Conservation (phyloP, 2,113 vertebrate species). For the Myotis brandtii region DNA sequence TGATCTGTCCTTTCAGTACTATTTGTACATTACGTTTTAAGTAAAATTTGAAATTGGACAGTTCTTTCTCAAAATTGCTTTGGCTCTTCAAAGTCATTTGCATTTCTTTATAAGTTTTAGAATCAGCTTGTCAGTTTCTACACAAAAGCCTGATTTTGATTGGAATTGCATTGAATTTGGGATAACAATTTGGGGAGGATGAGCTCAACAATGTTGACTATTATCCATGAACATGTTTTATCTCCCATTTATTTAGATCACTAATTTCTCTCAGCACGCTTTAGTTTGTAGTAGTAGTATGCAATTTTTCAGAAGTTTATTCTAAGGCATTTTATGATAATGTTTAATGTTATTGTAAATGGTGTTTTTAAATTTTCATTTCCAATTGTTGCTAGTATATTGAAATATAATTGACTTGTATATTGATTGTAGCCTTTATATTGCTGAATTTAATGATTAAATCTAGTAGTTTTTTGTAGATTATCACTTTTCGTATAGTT, state of each 20-base stretch:
- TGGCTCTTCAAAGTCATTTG: background rate
- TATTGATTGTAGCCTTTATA: background rate
- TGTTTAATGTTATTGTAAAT: background rate
- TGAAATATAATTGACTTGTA: background rate
- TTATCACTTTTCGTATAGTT: background rate
- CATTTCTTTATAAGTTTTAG: background rate
- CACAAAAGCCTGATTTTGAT: background rate
- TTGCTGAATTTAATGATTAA: background rate
- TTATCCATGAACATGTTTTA: constrained; percentile 14
- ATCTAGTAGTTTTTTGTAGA: background rate
- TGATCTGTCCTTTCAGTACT: background rate
- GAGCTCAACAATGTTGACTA: background rate
- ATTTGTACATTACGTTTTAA: background rate
- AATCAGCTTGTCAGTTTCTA: background rate
- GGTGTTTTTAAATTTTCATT: background rate
- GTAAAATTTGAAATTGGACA: constrained; percentile 1
- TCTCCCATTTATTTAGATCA: background rate
- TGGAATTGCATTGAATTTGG: background rate
- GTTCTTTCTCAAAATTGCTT: background rate
- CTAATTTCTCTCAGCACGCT: background rate
- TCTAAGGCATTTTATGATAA: constrained; percentile 15
- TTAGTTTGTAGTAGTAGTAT: background rate
- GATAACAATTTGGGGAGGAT: background rate
- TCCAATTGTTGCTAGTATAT: background rate
- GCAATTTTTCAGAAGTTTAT: background rate